Base-by-base conservation (phyloP, 2,888 invertebrate species). In the Minunthozetes semirufus region DNA sequence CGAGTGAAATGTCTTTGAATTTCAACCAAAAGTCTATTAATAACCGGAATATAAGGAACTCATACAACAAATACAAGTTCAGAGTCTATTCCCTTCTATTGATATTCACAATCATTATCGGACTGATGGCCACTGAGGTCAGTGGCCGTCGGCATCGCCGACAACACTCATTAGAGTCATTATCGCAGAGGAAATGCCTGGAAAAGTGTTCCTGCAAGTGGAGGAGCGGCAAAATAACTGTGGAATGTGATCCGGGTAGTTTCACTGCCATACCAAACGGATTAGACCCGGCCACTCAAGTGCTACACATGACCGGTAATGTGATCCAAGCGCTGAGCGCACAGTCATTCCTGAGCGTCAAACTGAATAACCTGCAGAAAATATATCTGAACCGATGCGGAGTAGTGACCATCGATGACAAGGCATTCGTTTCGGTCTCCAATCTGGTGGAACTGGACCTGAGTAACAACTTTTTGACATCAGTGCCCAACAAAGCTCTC, bases 361-460 rank as follows among this genome's bases (percentile, higher is more conserved):
- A 76, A 15, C 66, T 79, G n/a, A 72, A 74, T n/a, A 78, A 78
- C 72, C 46, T 79, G 25, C 79, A 79, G 50, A 77, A 78, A 38
- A 76, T 79, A 8, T 77, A 76, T 63, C 72, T 77, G 38, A 73
- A 77, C 11, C 75, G 75, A 25, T 79, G 79, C 56, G 76, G 77
- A 9, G 50, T 79, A 42, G 46, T 75, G 11, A 73, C 74, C 13
- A 77, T 79, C 48, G 77, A 78, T 22, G 76, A 75, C 61, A 76
- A 78, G 72, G 78, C 79, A 22, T 78, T 79, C 59, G 74, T 78
- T 59, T 78, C 77, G 46, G 71, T 79, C 17, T 76, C 76, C 25
- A 79, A 79, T 63, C 76, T 79, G 22, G 76, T 79, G 27, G 79
- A 79, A 73, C 74, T 79, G 38, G 79, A 79, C 70, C 72, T 79